A percentile compares a stretch with the other conserved stretches of the same genome.
These are phyloP conservation scores for Musca domestica DNA, from an alignment of 1,140 invertebrate genomes.

Conservation along the genomic window DNA sequence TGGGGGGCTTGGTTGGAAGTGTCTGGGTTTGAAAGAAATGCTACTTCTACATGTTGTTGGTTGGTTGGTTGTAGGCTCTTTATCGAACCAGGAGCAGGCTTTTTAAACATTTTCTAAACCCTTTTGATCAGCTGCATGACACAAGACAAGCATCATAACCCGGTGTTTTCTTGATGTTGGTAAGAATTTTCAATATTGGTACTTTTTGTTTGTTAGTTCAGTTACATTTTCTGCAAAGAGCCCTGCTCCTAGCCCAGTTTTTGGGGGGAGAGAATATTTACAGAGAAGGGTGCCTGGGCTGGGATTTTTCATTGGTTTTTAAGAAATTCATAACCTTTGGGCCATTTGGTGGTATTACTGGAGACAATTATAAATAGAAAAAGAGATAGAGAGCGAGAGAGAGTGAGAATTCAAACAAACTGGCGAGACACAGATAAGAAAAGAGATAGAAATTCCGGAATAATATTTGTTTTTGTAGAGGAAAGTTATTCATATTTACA, in stretches of 20 bases:
- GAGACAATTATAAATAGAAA: slow-evolving; percentile 13
- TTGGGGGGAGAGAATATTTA: slow-evolving; percentile 7
- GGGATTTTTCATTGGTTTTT: too few relatives aligned
- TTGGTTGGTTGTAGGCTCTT: neutral
- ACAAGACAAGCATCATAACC: slow-evolving; percentile 18
- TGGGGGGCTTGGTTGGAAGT: neutral
- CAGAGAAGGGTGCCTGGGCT: slow-evolving; percentile 8
- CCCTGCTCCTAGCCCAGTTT: slow-evolving; percentile 42
- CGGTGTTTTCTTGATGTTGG: slow-evolving; percentile 27
- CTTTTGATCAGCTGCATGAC: neutral
- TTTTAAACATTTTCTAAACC: neutral
- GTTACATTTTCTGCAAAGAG: slow-evolving; percentile 5
- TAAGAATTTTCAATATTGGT: slow-evolving; percentile 25
- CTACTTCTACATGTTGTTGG: too few relatives aligned
- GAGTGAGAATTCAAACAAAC: too few relatives aligned
- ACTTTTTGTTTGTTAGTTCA: slow-evolving; percentile 8
- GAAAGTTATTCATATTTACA: slow-evolving; percentile 53
- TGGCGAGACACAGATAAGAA: too few relatives aligned
- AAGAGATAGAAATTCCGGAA: slow-evolving; percentile 48
- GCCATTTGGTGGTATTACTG: too few relatives aligned
- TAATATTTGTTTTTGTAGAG: slow-evolving; percentile 33
- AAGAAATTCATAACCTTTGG: too few relatives aligned
- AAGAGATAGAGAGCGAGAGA: slow-evolving; percentile 17
- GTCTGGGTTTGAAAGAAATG: neutral
- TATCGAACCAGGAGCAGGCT: slow-evolving; percentile 44